Conservation (phyloP, 2,888 invertebrate species). For the Andrena flavipes region DNA sequence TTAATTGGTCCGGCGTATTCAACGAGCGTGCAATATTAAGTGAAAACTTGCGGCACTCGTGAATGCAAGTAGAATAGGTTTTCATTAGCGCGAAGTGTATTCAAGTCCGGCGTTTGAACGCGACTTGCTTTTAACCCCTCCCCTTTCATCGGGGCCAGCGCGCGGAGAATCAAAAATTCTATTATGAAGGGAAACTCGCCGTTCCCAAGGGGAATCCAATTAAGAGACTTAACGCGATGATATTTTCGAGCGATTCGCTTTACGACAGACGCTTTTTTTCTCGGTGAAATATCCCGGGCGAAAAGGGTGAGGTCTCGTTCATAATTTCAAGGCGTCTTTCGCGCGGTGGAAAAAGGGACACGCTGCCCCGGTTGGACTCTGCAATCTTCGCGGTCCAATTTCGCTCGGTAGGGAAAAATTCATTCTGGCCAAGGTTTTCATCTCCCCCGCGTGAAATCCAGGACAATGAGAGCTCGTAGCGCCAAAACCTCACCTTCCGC, state of each 20-base stretch:
- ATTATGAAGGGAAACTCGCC: not conserved
- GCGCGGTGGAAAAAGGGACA: constrained; percentile 26
- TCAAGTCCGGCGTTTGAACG: constrained; percentile 1
- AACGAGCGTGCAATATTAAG: not conserved
- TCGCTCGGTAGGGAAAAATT: constrained; percentile 69
- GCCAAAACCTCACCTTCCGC: constrained; percentile 63
- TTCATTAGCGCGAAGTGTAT: constrained; percentile 8
- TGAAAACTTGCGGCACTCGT: not conserved
- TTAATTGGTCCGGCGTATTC: not conserved
- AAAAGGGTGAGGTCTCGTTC: constrained; percentile 5
- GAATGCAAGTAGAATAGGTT: not conserved
- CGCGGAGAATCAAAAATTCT: constrained; percentile 4
- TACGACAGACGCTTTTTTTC: not conserved
- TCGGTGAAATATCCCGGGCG: not conserved
- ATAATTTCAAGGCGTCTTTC: constrained; percentile 35
- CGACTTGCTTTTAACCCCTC: not conserved
- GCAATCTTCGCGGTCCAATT: constrained; percentile 72
- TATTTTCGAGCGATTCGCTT: not conserved
- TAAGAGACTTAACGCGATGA: not conserved
- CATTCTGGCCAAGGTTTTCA: constrained; percentile 68
- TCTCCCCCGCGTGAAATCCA: constrained; percentile 69
- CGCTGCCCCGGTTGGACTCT: constrained; percentile 29
- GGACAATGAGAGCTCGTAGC: constrained; percentile 65
- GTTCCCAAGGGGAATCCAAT: not conserved
- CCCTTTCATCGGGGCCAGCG: not conserved